These are phyloP conservation scores for Chrysocyon brachyurus DNA, from an alignment of 2,797 vertebrate species.

Conservation along the genomic window DNA sequence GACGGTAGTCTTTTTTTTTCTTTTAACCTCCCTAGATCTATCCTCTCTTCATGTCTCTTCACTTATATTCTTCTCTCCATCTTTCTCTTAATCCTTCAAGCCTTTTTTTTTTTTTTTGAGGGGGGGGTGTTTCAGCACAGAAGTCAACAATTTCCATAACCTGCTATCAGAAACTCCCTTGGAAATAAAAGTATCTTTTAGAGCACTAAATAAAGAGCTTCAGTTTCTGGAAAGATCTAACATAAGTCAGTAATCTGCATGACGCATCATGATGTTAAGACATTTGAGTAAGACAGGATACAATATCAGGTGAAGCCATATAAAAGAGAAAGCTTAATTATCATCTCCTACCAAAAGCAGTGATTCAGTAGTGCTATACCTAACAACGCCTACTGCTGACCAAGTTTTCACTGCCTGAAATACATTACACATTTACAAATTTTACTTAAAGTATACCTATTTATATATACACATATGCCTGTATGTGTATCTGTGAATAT, in stretches of 20 bases:
- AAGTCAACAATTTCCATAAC: background rate
- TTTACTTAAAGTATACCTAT: background rate
- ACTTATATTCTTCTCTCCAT: background rate
- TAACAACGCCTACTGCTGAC: background rate
- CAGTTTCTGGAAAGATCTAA: conserved; percentile 45
- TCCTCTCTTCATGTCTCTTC: background rate
- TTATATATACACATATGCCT: too few relatives aligned
- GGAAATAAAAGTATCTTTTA: conserved; percentile 16
- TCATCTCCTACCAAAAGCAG: background rate
- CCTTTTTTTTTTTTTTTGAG: background rate
- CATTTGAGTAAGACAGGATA: background rate
- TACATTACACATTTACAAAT: background rate
- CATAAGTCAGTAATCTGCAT: background rate
- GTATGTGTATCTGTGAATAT: background rate
- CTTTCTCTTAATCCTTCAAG: background rate
- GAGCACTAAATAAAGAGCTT: conserved; percentile 18
- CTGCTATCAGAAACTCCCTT: background rate
- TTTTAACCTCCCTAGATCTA: background rate
- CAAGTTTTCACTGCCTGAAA: background rate
- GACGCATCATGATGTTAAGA: background rate
- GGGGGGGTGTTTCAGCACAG: background rate
- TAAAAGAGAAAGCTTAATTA: background rate
- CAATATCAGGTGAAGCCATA: background rate
- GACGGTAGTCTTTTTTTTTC: background rate
- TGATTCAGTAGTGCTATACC: background rate